Conservation (phyloP, 2,797 vertebrate species). For the Denticeps clupeoides region DNA sequence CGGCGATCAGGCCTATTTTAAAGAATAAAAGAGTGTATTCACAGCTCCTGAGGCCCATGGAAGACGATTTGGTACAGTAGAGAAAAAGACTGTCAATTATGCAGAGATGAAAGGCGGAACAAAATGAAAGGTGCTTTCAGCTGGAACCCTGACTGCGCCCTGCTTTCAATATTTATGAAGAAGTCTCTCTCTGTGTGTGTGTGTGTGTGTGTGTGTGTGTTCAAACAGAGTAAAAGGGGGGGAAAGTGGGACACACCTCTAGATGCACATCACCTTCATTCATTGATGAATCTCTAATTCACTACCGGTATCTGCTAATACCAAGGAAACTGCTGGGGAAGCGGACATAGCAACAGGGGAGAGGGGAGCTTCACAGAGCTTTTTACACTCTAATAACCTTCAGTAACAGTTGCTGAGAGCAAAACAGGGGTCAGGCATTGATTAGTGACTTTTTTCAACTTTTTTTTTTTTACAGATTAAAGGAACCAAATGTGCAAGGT, state of each 20-base stretch:
- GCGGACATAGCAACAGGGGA: neutral
- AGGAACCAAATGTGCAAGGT: too few species aligned
- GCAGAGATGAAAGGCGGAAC: constrained; percentile 50
- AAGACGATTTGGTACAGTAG: constrained; percentile 36
- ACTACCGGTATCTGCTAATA: too few species aligned
- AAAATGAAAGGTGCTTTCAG: constrained; percentile 62
- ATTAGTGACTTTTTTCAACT: too few species aligned
- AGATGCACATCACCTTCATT: too few species aligned
- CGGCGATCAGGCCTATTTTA: constrained; percentile 35
- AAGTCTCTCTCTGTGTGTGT: constrained; percentile 10
- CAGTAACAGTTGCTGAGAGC: too few species aligned
- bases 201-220: neutral
- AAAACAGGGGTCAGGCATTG: too few species aligned
- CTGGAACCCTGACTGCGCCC: constrained; percentile 56
- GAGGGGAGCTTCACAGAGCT: neutral
- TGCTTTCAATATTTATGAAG: constrained; percentile 66
- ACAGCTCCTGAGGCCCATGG: constrained; percentile 46
- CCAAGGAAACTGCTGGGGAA: too few species aligned
- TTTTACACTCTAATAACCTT: too few species aligned
- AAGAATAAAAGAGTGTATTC: constrained; percentile 42
- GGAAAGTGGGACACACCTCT: too few species aligned
- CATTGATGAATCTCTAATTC: too few species aligned
- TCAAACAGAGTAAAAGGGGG: neutral
- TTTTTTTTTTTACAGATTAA: too few species aligned
- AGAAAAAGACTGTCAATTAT: constrained; percentile 51